Conservation (phyloP, 92 coral and sea anemone genomes). For the Chrysogorgia sp. region DNA sequence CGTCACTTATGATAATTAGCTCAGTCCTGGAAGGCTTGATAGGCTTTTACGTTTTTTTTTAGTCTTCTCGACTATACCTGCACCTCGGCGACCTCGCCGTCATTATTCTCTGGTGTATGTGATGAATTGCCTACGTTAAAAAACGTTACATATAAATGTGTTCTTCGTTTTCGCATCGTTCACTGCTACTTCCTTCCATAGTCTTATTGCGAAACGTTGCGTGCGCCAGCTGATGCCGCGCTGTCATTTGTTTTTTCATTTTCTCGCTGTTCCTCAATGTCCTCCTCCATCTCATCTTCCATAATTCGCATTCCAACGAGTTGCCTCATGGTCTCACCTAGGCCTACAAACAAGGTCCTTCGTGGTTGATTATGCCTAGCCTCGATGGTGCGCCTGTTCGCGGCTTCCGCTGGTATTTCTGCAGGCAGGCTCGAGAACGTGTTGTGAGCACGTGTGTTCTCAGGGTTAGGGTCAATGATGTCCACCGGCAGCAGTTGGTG, state of each 20-base stretch:
- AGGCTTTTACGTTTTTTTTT: not conserved
- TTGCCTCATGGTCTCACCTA: not conserved
- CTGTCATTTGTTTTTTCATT: not conserved
- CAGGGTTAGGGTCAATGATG: too few relatives aligned
- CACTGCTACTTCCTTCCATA: not conserved
- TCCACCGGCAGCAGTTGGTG: not conserved
- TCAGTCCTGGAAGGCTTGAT: too few relatives aligned
- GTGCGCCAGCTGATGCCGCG: not conserved
- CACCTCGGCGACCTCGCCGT: not conserved
- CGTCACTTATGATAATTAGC: too few relatives aligned
- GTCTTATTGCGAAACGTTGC: not conserved
- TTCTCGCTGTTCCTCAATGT: not conserved
- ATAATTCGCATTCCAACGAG: conserved; percentile 9
- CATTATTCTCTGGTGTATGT: not conserved
- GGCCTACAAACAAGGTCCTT: conserved; percentile 11
- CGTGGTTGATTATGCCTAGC: not conserved
- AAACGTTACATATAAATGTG: not conserved
- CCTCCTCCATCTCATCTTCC: conserved; percentile 13
- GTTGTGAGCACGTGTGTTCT: too few relatives aligned
- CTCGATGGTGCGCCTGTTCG: not conserved
- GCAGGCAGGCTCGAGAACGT: too few relatives aligned
- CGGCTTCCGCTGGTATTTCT: not conserved
- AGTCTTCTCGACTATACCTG: not conserved
- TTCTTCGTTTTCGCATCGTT: not conserved
- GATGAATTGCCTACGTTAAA: not conserved